A percentile compares a stretch with the other conserved stretches of the same genome.
These are phyloP conservation scores for Plutella xylostella DNA, from an alignment of 2,888 invertebrate species.

Conservation along the genomic window DNA sequence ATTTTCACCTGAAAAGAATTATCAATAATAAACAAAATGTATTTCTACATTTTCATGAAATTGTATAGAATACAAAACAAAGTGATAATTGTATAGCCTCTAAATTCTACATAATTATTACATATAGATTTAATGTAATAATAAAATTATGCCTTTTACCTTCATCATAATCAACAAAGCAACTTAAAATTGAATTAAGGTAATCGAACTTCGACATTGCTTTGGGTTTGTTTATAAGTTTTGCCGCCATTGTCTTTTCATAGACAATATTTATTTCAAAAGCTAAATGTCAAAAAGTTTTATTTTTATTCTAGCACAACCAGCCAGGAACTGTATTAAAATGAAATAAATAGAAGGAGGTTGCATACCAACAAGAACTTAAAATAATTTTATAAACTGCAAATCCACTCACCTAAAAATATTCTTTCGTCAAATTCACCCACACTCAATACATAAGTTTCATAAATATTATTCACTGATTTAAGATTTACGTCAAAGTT, in stretches of 20 bases:
- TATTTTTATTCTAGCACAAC: neutral
- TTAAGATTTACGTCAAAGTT: conserved; percentile 89
- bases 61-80: too few relatives aligned
- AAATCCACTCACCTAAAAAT: conserved; percentile 81
- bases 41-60: too few relatives aligned
- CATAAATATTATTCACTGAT: conserved; percentile 88
- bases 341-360: neutral
- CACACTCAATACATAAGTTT: conserved; percentile 88
- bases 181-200: conserved; percentile 32
- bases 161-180: conserved; percentile 29
- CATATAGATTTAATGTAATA: neutral
- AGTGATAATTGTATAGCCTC: too few relatives aligned
- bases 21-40: too few relatives aligned
- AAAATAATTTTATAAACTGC: neutral
- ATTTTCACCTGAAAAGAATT: conserved; percentile 53
- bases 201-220: conserved; percentile 1
- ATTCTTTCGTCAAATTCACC: conserved; percentile 98
- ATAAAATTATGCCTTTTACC: conserved; percentile 17
- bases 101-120: neutral
- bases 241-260: too few relatives aligned
- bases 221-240: too few relatives aligned
- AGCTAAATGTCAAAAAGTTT: neutral
- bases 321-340: neutral
- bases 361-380: neutral
- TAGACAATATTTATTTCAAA: neutral